These are phyloP conservation scores for Arizona elegans DNA, from an alignment of 2,113 vertebrate species.

Conservation along the genomic window DNA sequence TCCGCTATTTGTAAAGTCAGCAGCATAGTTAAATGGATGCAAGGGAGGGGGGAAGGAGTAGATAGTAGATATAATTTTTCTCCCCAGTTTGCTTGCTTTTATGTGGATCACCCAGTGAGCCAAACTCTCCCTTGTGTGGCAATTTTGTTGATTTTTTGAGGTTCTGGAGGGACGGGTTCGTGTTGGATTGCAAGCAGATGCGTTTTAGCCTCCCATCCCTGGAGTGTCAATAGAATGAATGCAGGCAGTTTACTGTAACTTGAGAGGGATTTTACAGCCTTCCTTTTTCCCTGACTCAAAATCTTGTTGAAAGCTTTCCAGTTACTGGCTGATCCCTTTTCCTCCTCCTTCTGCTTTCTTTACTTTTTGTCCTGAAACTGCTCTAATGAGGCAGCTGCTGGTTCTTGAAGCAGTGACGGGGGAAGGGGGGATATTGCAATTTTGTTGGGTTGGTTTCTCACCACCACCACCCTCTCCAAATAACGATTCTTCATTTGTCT, in stretches of 20 bases:
- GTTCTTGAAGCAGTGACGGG: not conserved
- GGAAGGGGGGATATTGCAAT: not conserved
- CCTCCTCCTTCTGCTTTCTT: not conserved
- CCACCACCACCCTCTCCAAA: not conserved
- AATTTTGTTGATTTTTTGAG: not conserved
- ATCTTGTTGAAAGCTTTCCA: not conserved
- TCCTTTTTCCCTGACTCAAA: not conserved
- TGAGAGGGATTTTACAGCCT: not conserved
- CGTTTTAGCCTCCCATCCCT: not conserved
- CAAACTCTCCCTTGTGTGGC: not conserved
- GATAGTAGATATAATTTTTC: not conserved
- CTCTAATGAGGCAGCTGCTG: not conserved
- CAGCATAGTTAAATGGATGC: not conserved
- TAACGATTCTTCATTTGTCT: not conserved
- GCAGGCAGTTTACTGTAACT: conserved; percentile 1
- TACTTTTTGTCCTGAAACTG: not conserved
- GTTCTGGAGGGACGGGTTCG: not conserved
- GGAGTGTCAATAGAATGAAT: not conserved
- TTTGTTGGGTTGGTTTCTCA: not conserved
- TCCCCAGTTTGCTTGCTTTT: not conserved
- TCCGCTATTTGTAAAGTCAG: not conserved
- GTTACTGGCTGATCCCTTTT: not conserved
- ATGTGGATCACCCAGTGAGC: not conserved
- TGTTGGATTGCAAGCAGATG: not conserved
- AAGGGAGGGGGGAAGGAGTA: not conserved